Base-by-base conservation (phyloP, 2,113 vertebrate genomes). In the Halichoerus grypus region DNA sequence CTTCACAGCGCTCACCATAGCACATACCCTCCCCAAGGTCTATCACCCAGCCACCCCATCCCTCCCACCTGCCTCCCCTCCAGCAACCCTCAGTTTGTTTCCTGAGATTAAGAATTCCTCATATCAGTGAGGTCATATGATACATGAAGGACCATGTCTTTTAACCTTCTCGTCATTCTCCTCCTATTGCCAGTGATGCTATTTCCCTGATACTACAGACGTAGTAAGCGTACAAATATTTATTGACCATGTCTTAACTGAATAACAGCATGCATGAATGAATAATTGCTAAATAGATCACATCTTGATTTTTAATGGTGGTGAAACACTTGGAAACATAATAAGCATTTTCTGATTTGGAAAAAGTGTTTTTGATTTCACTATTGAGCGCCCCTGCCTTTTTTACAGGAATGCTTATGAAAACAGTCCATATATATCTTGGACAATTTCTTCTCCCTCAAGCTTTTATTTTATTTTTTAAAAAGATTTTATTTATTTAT, bases 241-340 rank as follows among this genome's bases (percentile, higher is more conserved):
- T 82, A 3, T 42, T 39, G 69, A 76, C 10, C 5, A 5, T 76
- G 89, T 97, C 81, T 59, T 31, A 67, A 92, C 57, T 24, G 21
- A 89, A 42, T 42, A 49, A 26, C 42, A 19, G 71, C 42, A 67
- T 76, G 21, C 18, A 63, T 77, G 65, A 84, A 71, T 51, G 53
- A 92, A 31, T n/a, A 53, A 71, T 42, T 71, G 28, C 72, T 77
- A 91, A 87, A 61, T 49, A 77, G 61, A 42, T 57, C 28, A 61
- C n/a, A 63, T 88, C 21, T 94, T 88, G 49, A 39, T 80, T 81
- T 93, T 83, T 71, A 93, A 93, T 91, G 55, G 71, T 53, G n/a
- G 28, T 36, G 31, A 94, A 95, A 76, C 31, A 77, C 1, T 87
- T 82, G 42, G 33, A 94, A 86, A 76, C 10, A 28, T 24, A 81